A percentile compares a stretch with the other conserved stretches of the same genome.
phyloP scores from a whole-genome alignment of 2,113 vertebrate genomes.

The Theristicus caerulescens region DNA sequence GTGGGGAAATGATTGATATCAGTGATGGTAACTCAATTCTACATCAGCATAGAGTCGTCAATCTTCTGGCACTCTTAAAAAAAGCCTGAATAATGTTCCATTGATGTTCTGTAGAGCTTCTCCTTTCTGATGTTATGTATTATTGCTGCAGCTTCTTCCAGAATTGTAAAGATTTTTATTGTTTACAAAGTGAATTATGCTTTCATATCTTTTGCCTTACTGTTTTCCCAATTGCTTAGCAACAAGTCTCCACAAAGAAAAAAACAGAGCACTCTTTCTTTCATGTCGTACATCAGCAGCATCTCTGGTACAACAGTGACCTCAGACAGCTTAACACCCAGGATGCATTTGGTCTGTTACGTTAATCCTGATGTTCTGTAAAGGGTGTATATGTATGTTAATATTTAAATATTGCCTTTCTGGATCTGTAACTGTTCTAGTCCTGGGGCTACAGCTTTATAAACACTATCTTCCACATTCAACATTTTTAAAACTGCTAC shows the following conservation, averaged over 20 bases:
- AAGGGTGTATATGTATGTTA: neutral
- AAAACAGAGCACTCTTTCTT: conserved; percentile 3
- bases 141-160: conserved; percentile 61
- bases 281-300: conserved; percentile 10
- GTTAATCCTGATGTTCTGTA: neutral
- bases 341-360: neutral
- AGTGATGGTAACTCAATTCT: conserved; percentile 65
- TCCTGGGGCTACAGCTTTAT: neutral
- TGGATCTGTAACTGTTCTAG: neutral
- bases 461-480: neutral
- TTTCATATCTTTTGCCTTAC: conserved; percentile 64
- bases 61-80: conserved; percentile 44
- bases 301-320: neutral
- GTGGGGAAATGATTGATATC: conserved; percentile 63
- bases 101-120: conserved; percentile 36
- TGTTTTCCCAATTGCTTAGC: conserved; percentile 72
- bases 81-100: conserved; percentile 64
- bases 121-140: conserved; percentile 63
- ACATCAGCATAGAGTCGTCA: conserved; percentile 35
- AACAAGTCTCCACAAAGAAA: conserved; percentile 60
- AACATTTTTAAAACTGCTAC: neutral
- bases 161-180: conserved; percentile 65
- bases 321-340: neutral
- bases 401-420: neutral
- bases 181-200: conserved; percentile 76